Evolutionary conservation across 2,113 vertebrate genomes (phyloP), one percentile per base, ranked within the genome.

Genomic region (Cyrtonyx montezumae): DNA sequence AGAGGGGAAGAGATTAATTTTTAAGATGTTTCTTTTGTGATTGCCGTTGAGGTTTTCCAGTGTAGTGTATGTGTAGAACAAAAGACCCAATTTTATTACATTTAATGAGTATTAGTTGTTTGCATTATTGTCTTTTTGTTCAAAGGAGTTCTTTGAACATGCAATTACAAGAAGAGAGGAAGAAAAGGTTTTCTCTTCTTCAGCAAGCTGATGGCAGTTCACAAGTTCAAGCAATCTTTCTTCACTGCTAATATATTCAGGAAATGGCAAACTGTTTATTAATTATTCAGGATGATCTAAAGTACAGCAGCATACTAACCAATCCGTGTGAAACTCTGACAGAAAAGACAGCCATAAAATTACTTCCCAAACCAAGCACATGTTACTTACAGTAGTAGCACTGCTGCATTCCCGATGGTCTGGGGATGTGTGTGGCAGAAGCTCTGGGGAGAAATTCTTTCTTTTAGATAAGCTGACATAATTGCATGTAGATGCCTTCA

Each of bases 241-340:
- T 90, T 94, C 11, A 23, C 59, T 6, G 11, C 40, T 88, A 95
- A 90, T 95, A 90, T 88, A 95, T 94, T 95, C 93, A 81, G 82
- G 95, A 97, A 73, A 80, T 82, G 42, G 49, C 36, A 80, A 83
- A 91, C 69, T 86, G 12, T 75, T 59, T 91, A 96, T 95, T 96
- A 97, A 97, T 96, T 95, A 96, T 96, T 95, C 84, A 95, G 90
- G 28, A 65, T 61, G 90, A 88, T 94, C 69, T 90, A 43, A 95
- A 93, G 79, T 91, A 56, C 40, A 76, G 76, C 25, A 5, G 76
- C 82, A 79, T 87, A 42, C 56, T 87, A 94, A 89, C 84, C 82
- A 91, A 61, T 82, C 84, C 61, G 10, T 83, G 43, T 20, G 56
- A 56, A 83, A 68, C 40, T 81, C 78, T 73, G 79, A 84, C 53